Percentiles rank a stretch among this genome's conserved stretches.
Conservation (phyloP, 23 tunicate species). For the Phallusia fumigata region DNA sequence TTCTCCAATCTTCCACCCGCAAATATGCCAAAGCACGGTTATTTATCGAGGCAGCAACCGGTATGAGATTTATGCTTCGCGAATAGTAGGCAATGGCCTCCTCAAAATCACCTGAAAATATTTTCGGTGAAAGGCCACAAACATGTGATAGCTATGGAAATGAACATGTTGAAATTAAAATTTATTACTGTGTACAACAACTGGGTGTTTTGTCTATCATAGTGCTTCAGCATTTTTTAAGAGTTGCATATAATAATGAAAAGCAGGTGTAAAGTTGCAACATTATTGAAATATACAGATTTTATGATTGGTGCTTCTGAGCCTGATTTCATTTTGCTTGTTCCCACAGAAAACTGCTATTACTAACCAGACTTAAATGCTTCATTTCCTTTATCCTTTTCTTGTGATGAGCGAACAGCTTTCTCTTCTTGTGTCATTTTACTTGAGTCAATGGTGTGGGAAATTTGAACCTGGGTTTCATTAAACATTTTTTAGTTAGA, state of each 20-base stretch:
- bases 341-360: too few species aligned
- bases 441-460: slow-evolving; percentile 50
- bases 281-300: too few species aligned
- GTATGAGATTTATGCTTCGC: slow-evolving; percentile 57
- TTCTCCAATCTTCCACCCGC: slow-evolving; percentile 61
- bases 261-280: too few species aligned
- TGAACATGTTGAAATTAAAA: too few species aligned
- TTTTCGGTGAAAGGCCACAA: too few species aligned
- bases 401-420: slow-evolving; percentile 35
- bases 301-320: too few species aligned
- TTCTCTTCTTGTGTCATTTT: slow-evolving; percentile 52
- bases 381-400: slow-evolving; percentile 93
- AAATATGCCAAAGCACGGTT: slow-evolving; percentile 84
- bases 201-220: too few species aligned
- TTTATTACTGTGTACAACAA: too few species aligned
- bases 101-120: slow-evolving; percentile 78
- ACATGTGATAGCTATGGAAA: too few species aligned
- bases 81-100: slow-evolving; percentile 86
- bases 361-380: slow-evolving; percentile 84
- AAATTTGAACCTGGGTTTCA: slow-evolving; percentile 10
- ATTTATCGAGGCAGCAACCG: slow-evolving; percentile 71
- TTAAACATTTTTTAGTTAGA: not conserved
- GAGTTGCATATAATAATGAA: too few species aligned
- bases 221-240: too few species aligned
- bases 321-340: too few species aligned